Conservation (phyloP, 2,797 vertebrate genomes). For the Typhlichthys eigenmanni region DNA sequence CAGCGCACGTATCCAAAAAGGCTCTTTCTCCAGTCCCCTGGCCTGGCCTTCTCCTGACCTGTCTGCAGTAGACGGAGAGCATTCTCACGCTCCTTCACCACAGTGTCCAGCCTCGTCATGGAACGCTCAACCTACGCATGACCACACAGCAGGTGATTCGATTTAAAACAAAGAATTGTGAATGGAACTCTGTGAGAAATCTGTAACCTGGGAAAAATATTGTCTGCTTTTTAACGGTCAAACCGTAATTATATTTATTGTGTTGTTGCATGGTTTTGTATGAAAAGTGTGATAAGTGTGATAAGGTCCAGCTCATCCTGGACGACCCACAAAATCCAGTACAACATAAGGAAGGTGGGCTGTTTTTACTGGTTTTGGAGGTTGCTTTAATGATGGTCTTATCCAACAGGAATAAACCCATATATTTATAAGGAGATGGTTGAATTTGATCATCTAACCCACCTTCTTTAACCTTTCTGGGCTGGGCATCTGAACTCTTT, state of each 20-base stretch:
- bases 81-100: slow-evolving; percentile 89
- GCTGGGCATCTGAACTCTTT: slow-evolving; percentile 87
- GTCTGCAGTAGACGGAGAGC: slow-evolving; percentile 92
- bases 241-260: too few species aligned
- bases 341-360: background rate
- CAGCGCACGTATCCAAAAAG: slow-evolving; percentile 87
- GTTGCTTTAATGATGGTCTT: too few species aligned
- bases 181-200: too few species aligned
- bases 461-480: slow-evolving; percentile 93
- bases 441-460: slow-evolving; percentile 23
- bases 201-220: too few species aligned
- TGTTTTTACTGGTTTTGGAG: background rate
- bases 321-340: background rate
- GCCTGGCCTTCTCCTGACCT: slow-evolving; percentile 86
- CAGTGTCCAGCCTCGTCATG: slow-evolving; percentile 84
- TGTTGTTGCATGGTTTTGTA: too few species aligned
- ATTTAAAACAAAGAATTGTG: background rate
- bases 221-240: too few species aligned
- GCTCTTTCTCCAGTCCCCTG: slow-evolving; percentile 90
- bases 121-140: slow-evolving; percentile 83
- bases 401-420: too few species aligned
- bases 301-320: background rate
- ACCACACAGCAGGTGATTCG: background rate
- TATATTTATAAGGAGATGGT: too few species aligned
- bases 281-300: too few species aligned